Evolutionary conservation across 1,140 invertebrate genomes (phyloP).

Genomic region (Drosophila tropicalis): DNA sequence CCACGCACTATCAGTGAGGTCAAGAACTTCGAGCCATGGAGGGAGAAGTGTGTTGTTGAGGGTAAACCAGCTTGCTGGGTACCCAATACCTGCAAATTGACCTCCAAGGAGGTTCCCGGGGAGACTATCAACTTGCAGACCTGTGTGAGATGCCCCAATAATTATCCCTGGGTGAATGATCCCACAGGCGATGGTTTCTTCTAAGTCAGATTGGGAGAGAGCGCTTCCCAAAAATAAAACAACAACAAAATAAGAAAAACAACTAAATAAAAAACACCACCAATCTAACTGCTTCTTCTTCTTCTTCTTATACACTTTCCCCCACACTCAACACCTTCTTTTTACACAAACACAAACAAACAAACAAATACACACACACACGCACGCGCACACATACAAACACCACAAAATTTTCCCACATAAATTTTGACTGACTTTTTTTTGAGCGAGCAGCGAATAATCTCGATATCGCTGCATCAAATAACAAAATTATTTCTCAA

Average conservation of each 20-base stretch:
- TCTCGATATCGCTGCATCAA: slow-evolving; percentile 4
- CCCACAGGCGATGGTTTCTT: slow-evolving; percentile 95
- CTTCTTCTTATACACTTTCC: neutral
- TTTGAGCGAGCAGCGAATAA: neutral
- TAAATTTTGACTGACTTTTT: slow-evolving; percentile 67
- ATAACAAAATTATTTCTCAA: slow-evolving; percentile 10
- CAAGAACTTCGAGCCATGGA: slow-evolving; percentile 97
- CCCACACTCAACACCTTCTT: slow-evolving; percentile 25
- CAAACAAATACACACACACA: slow-evolving; percentile 40
- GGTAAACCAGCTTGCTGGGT: slow-evolving; percentile 92
- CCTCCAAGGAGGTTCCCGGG: slow-evolving; percentile 95
- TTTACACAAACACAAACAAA: slow-evolving; percentile 35
- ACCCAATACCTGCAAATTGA: slow-evolving; percentile 94
- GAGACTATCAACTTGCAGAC: slow-evolving; percentile 97
- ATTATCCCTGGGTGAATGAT: slow-evolving; percentile 93
- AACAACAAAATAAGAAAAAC: neutral
- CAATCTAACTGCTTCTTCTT: neutral
- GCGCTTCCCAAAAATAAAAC: slow-evolving; percentile 12
- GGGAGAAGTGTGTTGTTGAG: slow-evolving; percentile 94
- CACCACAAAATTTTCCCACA: slow-evolving; percentile 61
- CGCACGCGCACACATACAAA: slow-evolving; percentile 31
- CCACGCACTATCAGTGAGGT: slow-evolving; percentile 92
- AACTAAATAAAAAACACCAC: slow-evolving; percentile 18
- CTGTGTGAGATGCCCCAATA: slow-evolving; percentile 95
- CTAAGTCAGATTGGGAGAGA: slow-evolving; percentile 84